phyloP scores from a whole-genome alignment of 1,140 invertebrate genomes.

The Lepidurus couesii region DNA sequence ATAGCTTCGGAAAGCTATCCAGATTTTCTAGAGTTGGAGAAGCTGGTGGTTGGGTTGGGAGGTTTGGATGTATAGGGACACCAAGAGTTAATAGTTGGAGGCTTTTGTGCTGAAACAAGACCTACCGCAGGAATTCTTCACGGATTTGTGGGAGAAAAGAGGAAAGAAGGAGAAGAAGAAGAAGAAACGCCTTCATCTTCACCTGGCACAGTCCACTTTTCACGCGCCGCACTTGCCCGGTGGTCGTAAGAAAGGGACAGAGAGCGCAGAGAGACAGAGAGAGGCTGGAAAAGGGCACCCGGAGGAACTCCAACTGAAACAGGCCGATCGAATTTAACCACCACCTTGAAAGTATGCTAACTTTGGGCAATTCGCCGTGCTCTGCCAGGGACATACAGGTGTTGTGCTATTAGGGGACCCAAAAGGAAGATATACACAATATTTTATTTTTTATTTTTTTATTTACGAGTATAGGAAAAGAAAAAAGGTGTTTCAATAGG shows the following conservation, averaged over 20 bases:
- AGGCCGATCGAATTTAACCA: constrained; percentile 21
- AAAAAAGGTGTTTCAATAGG: not conserved
- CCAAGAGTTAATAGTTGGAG: constrained; percentile 7
- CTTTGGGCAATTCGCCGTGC: constrained; percentile 5
- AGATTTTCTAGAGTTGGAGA: not conserved
- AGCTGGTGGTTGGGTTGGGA: not conserved
- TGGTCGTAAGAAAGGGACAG: not conserved
- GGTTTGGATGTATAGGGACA: not conserved
- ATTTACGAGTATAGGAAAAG: not conserved
- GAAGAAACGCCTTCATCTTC: constrained; percentile 14
- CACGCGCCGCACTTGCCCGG: constrained; percentile 1
- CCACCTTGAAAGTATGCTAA: constrained; percentile 14
- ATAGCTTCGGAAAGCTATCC: not conserved
- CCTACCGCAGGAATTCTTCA: constrained; percentile 15
- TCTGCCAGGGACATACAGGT: constrained; percentile 2
- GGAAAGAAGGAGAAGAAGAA: not conserved
- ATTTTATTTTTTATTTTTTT: not conserved
- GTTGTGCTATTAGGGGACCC: not conserved
- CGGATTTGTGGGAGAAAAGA: not conserved
- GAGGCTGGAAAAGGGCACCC: not conserved
- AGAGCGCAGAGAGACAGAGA: not conserved
- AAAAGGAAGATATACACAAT: not conserved
- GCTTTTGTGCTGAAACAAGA: constrained; percentile 19
- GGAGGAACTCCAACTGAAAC: not conserved
- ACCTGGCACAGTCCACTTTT: not conserved